Evolutionary conservation across 2,113 vertebrate genomes (phyloP).

Genomic region (Mus pahari): DNA sequence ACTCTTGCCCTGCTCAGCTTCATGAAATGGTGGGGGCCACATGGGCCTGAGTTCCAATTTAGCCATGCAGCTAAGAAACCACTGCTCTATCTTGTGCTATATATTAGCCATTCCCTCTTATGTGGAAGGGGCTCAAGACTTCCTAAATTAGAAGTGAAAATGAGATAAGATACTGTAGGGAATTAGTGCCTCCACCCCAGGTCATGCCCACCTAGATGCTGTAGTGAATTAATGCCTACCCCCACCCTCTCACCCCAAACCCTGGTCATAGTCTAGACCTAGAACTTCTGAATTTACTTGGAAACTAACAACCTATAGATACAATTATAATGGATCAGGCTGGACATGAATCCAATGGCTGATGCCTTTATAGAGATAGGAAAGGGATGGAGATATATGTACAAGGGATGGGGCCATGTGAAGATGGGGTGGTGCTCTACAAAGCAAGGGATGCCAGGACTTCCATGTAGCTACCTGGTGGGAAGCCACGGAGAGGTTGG

Average conservation of each 20-base stretch:
- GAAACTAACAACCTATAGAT: not conserved
- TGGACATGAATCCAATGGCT: not conserved
- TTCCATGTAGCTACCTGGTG: not conserved
- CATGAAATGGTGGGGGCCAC: not conserved
- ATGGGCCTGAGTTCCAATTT: not conserved
- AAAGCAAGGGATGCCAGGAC: not conserved
- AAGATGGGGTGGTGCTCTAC: not conserved
- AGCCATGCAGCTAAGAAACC: not conserved
- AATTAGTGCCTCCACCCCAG: not conserved
- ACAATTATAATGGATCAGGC: not conserved
- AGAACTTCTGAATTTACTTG: not conserved
- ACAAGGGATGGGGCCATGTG: not conserved
- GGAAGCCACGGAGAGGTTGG: not conserved
- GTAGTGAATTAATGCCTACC: not conserved
- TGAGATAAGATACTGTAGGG: not conserved
- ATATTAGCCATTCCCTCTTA: not conserved
- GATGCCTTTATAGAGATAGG: not conserved
- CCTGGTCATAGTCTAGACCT: not conserved
- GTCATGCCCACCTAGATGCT: not conserved
- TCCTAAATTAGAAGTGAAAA: conserved; percentile 2
- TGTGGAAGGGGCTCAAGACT: not conserved
- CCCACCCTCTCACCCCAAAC: not conserved
- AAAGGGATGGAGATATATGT: not conserved
- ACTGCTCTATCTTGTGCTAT: not conserved
- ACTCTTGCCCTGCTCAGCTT: not conserved